These are phyloP conservation scores for Tenodera sinensis DNA, from an alignment of 2,888 invertebrate species.

Conservation along the genomic window DNA sequence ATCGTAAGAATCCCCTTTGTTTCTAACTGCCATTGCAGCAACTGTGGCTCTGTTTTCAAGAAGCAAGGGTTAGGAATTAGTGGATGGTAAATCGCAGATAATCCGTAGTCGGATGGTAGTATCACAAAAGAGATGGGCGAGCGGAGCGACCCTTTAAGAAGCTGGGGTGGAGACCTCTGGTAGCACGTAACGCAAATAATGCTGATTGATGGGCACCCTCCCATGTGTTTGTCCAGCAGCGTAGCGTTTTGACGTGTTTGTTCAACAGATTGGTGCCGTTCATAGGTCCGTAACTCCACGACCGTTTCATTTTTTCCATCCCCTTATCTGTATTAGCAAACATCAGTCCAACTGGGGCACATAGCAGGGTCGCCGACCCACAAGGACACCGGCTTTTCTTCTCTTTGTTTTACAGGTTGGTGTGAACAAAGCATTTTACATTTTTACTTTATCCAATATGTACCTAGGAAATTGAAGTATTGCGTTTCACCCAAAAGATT, in stretches of 20 bases:
- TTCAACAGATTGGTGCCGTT: background rate
- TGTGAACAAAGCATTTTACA: too few species aligned
- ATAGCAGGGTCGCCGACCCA: background rate
- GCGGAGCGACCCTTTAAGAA: background rate
- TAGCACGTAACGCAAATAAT: background rate
- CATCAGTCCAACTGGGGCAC: background rate
- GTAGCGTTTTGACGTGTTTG: background rate
- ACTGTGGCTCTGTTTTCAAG: too few species aligned
- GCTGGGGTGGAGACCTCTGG: background rate
- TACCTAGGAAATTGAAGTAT: too few species aligned
- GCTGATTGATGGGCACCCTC: background rate
- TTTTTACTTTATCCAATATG: too few species aligned
- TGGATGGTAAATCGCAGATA: too few species aligned
- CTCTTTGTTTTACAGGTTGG: background rate
- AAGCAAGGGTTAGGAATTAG: too few species aligned
- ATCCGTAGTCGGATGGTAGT: too few species aligned
- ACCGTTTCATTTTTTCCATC: background rate
- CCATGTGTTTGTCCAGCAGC: background rate
- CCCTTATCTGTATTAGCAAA: background rate
- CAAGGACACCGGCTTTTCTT: background rate
- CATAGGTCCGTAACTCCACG: background rate
- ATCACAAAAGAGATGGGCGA: background rate
- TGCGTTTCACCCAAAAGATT: too few species aligned
- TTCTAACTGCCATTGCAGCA: too few species aligned
- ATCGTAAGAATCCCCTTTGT: too few species aligned